phyloP scores from a whole-genome alignment of 2,797 vertebrate genomes.

The Poecilia wingei region DNA sequence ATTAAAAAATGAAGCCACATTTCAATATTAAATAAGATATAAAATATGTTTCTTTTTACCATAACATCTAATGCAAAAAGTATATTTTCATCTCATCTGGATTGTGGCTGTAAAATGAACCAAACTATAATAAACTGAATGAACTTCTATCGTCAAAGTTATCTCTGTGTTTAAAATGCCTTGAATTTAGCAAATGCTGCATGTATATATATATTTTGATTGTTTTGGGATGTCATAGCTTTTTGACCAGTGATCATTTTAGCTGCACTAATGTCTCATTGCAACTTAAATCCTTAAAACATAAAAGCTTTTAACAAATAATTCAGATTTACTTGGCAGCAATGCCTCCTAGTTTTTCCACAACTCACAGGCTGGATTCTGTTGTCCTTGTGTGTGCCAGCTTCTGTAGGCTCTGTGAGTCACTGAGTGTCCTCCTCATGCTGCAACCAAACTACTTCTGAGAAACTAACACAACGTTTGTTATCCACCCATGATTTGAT shows the following conservation, averaged over 20 bases:
- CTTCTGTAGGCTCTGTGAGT: background rate
- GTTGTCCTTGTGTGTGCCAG: background rate
- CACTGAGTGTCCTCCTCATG: conserved; percentile 9
- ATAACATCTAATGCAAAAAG: background rate
- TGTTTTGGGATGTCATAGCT: background rate
- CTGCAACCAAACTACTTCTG: conserved; percentile 27
- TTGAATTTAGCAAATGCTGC: background rate
- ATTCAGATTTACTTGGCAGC: background rate
- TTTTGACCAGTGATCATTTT: background rate
- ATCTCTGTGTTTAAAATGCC: background rate
- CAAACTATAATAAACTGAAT: background rate
- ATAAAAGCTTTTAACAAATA: background rate
- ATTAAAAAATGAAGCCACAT: background rate
- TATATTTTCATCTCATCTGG: background rate
- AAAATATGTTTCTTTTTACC: background rate
- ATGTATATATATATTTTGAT: background rate
- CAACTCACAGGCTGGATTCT: background rate
- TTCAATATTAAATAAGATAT: background rate
- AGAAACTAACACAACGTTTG: conserved; percentile 44
- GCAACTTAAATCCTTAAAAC: background rate
- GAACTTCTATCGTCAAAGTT: background rate
- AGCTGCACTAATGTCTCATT: background rate
- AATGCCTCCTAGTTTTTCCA: background rate
- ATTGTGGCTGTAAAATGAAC: background rate
- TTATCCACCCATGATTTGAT: conserved; percentile 62